Percentiles rank a stretch among this genome's conserved stretches.
Conservation (phyloP, 1,140 invertebrate genomes). For the Drosophila guanche region DNA sequence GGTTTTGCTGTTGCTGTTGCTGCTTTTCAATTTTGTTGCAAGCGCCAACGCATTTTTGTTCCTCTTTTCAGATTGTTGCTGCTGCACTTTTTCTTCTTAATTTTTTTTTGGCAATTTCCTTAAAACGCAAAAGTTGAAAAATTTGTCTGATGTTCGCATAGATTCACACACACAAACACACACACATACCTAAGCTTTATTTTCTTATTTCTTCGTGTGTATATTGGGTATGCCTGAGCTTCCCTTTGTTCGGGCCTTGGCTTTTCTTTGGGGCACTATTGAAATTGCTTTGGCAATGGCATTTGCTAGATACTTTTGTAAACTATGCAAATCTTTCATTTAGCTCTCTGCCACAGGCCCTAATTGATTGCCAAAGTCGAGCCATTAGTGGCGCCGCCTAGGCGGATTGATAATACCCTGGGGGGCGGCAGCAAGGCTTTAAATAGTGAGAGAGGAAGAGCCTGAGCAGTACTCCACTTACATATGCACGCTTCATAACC, state of each 20-base stretch:
- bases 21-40: conserved; percentile 64
- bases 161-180: too few relatives aligned
- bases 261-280: conserved; percentile 29
- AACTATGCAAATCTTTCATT: conserved; percentile 55
- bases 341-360: conserved; percentile 1
- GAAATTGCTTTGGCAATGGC: conserved; percentile 49
- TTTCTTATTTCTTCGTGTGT: conserved; percentile 34
- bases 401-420: conserved; percentile 51
- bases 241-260: conserved; percentile 8
- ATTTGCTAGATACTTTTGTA: conserved; percentile 26
- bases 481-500: conserved; percentile 96
- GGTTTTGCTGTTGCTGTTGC: conserved; percentile 58
- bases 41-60: conserved; percentile 56
- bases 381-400: conserved; percentile 23
- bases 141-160: conserved; percentile 53
- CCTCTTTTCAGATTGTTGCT: conserved; percentile 31
- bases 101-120: conserved; percentile 65
- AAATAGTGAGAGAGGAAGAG: neutral
- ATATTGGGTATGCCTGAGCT: neutral
- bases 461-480: conserved; percentile 82
- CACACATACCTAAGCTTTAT: conserved; percentile 34
- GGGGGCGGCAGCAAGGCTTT: neutral
- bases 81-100: conserved; percentile 12
- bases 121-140: conserved; percentile 74
- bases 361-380: conserved; percentile 18